Base-by-base conservation (phyloP, 2,888 invertebrate genomes). In the Enchytraeus crypticus region DNA sequence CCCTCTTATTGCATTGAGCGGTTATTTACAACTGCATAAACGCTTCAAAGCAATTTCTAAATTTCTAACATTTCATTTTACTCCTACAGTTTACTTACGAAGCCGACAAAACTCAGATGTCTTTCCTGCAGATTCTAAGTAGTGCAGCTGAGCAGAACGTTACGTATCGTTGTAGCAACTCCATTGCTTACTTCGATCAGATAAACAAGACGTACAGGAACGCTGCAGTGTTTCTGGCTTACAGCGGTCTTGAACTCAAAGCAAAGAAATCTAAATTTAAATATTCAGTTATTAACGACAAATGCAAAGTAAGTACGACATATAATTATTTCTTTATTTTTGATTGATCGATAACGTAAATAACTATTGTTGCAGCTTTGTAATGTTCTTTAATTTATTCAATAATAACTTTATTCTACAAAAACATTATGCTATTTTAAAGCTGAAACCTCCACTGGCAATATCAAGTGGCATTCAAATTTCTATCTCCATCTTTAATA, bases 131-230 rank as follows among this genome's bases (percentile, higher is more conserved):
- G 79, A 79, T 91, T 58, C 81, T 90, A 60, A 91, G 91, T 0
- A 81, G 84, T 0, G 82, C 82, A 49, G 91, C 90, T 0, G 82
- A 84, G 21, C 93, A 93, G 77, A 90, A 88, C 73, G 81, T 93
- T 26, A 92, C 90, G 0, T 88, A 90, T 77, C 87, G 90, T 74
- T 93, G 92, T 74, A 85, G 85, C 71, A 91, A 90, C 74, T 87
- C 88, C 0, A 83, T 88, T 14, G 90, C 87, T 1, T 88, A 87
- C 77, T 88, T 84, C 72, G 87, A 90, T 75, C 59, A 57, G 18
- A 83, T 84, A 0, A 81, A 81, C 1, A 83, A 83, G 72, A 88
- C 84, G 57, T 84, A 87, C 73, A 81, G 84, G 60, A 85, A 83
- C 65, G 88, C 67, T 14, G 64, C 62, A 38, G 61, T 51, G n/a